A percentile compares a stretch with the other conserved stretches of the same genome.
Conservation (phyloP, 2,113 vertebrate species). For the Semicossyphus pulcher region DNA sequence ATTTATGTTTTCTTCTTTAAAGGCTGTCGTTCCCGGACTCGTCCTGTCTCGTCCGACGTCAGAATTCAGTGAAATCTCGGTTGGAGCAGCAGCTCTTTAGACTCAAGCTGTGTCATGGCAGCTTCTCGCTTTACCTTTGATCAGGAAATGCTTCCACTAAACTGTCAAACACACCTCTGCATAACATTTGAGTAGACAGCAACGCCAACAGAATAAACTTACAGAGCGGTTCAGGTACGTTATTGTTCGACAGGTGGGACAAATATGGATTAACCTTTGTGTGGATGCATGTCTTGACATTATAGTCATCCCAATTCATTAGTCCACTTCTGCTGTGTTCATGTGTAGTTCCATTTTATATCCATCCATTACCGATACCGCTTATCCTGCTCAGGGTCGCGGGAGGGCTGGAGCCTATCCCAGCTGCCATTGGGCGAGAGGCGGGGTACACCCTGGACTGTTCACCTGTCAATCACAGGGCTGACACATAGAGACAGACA, state of each 20-base stretch:
- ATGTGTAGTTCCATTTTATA: neutral
- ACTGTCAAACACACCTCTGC: conserved; percentile 5
- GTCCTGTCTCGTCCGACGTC: neutral
- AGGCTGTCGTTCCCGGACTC: neutral
- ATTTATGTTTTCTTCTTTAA: neutral
- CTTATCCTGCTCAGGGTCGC: no score
- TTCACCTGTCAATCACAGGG: no score
- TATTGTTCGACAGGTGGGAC: neutral
- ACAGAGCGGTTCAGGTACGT: neutral
- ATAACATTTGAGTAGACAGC: neutral
- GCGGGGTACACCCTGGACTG: no score
- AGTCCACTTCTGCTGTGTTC: neutral
- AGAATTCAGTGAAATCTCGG: neutral
- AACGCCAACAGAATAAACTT: neutral
- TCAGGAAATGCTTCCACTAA: neutral
- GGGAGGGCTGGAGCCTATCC: no score
- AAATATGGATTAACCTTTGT: neutral
- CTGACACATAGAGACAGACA: no score
- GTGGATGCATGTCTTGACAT: neutral
- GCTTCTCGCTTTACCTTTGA: conserved; percentile 26
- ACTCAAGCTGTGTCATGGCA: conserved; percentile 5
- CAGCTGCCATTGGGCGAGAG: no score
- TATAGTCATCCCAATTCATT: neutral
- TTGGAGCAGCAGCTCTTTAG: neutral
- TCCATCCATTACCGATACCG: no score